Percentiles rank a stretch among this genome's conserved stretches.
phyloP scores from a whole-genome alignment of 2,888 invertebrate genomes.

The Coenonympha arcania region DNA sequence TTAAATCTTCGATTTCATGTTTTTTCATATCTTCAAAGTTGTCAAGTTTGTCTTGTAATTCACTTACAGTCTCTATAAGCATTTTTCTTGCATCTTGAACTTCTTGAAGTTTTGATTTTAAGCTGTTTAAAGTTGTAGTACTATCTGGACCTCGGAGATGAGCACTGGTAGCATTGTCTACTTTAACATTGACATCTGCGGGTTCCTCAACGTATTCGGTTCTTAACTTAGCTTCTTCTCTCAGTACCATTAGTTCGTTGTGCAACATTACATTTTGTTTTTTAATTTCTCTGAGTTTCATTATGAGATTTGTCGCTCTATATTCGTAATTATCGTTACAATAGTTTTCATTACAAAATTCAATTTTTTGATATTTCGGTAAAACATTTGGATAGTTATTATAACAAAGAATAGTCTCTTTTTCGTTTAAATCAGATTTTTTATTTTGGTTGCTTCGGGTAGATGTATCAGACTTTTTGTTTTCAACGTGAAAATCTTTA shows the following conservation, averaged over 20 bases:
- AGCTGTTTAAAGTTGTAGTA: constrained; percentile 37
- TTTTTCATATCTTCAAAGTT: constrained; percentile 44
- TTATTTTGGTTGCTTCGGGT: constrained; percentile 15
- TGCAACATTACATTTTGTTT: constrained; percentile 51
- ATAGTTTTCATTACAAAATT: constrained; percentile 11
- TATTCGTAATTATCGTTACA: constrained; percentile 37
- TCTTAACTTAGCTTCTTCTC: constrained; percentile 37
- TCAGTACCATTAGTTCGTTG: constrained; percentile 45
- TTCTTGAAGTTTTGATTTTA: constrained; percentile 49
- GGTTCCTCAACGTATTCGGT: constrained; percentile 25
- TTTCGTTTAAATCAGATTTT: constrained; percentile 10
- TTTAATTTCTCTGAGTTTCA: constrained; percentile 59
- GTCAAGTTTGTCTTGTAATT: constrained; percentile 45
- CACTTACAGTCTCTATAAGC: constrained; percentile 42
- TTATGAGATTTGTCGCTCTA: constrained; percentile 52
- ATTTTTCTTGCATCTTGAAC: constrained; percentile 43
- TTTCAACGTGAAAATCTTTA: constrained; percentile 4
- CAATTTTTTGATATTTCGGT: constrained; percentile 23
- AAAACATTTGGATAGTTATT: constrained; percentile 30
- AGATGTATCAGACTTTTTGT: constrained; percentile 3
- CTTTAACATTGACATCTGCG: constrained; percentile 32
- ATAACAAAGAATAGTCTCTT: constrained; percentile 33
- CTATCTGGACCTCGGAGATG: constrained; percentile 37
- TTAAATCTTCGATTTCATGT: constrained; percentile 50
- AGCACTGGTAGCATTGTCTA: constrained; percentile 41